These are phyloP conservation scores for Rhagoletis pomonella DNA, from an alignment of 1,140 invertebrate genomes.

Conservation along the genomic window DNA sequence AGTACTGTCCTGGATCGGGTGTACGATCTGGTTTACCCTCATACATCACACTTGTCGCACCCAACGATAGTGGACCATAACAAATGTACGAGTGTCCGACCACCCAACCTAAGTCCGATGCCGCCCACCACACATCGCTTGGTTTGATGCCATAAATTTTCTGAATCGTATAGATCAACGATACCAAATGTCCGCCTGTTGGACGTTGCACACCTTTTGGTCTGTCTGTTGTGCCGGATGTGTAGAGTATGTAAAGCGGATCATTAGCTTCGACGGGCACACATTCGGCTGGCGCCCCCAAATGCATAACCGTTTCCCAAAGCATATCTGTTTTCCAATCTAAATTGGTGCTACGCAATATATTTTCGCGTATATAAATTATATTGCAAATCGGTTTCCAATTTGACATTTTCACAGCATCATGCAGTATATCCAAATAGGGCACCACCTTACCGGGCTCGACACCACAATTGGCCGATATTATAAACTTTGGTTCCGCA, in stretches of 20 bases:
- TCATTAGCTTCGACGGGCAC: slow-evolving; percentile 91
- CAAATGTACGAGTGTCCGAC: slow-evolving; percentile 96
- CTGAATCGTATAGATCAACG: slow-evolving; percentile 89
- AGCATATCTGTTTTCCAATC: slow-evolving; percentile 81
- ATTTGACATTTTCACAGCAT: slow-evolving; percentile 83
- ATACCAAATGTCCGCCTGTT: slow-evolving; percentile 89
- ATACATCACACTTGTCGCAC: slow-evolving; percentile 90
- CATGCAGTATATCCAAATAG: slow-evolving; percentile 92
- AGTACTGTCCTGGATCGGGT: slow-evolving; percentile 91
- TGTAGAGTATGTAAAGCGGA: slow-evolving; percentile 94
- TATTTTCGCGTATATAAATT: slow-evolving; percentile 84
- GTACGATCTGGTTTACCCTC: slow-evolving; percentile 96
- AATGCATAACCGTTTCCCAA: slow-evolving; percentile 84
- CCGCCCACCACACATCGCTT: slow-evolving; percentile 93
- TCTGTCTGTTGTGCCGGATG: slow-evolving; percentile 91
- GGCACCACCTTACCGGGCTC: slow-evolving; percentile 89
- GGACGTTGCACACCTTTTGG: slow-evolving; percentile 91
- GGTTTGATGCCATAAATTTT: slow-evolving; percentile 87
- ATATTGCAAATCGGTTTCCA: slow-evolving; percentile 85
- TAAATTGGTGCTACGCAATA: slow-evolving; percentile 80
- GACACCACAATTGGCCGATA: slow-evolving; percentile 92
- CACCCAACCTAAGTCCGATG: slow-evolving; percentile 93
- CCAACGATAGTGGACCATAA: slow-evolving; percentile 89
- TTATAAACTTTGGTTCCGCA: slow-evolving; percentile 89
- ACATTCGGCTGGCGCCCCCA: slow-evolving; percentile 82